Base-by-base conservation (phyloP, 2,113 vertebrate genomes). In the Istiophorus platypterus region DNA sequence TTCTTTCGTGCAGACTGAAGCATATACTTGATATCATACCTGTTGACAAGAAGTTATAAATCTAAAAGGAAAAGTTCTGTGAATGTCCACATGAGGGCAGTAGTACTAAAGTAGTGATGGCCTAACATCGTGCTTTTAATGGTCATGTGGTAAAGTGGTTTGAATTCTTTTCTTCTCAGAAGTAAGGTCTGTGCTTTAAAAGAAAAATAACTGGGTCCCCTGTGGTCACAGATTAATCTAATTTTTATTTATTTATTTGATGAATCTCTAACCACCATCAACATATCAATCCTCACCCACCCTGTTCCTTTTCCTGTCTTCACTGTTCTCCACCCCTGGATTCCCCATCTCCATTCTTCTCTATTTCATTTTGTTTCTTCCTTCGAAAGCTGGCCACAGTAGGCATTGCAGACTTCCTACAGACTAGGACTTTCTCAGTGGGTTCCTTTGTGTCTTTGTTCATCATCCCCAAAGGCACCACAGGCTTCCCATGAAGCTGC, bases 401-500 rank as follows among this genome's bases (percentile, higher is more conserved):
- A 58, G 80, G 85, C 45, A 26, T 37, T 56, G 76, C 80, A 79
- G 89, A 84, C 84, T 76, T 91, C 78, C 92, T 85, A 76, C 85
- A 39, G 88, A 85, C 85, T 81, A 56, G 70, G 70, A 72, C 81
- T 86, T 86, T 92, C 90, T 89, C 84, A 75, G 77, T 57, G 78
- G 85, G 82, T 67, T 88, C 72, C 77, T 92, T 89, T 92, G 84
- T 91, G 80, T 84, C 82, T 91, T 90, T 92, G 88, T 90, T 88
- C 73, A 63, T 80, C 74, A 76, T 82, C 67, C 68, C 73, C 69
- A 88, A 91, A 91, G 67, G 87, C 91, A 88, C 92, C 66, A 5
- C 90, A 85, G 91, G 89, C 88, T 82, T 85, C 82, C 81, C 76
- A 75, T 78, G 88, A 88, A 88, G 86, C 82, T 78, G 71, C 84